Conservation (phyloP, 2,113 vertebrate genomes). For the Prietella phreatophila region DNA sequence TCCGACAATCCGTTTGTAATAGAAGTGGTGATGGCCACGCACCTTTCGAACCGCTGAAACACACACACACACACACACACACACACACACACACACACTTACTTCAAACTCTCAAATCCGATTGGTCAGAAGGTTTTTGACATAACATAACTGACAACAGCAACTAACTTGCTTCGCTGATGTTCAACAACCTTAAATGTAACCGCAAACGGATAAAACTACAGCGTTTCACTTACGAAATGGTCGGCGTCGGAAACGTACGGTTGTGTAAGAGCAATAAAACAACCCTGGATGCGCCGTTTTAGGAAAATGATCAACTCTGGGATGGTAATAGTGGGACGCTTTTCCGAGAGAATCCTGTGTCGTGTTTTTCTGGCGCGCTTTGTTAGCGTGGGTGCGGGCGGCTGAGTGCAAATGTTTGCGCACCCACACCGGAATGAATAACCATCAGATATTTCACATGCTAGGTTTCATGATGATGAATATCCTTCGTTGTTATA, state of each 20-base stretch:
- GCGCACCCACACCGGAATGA: neutral
- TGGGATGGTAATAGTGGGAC: neutral
- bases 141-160: neutral
- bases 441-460: neutral
- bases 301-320: neutral
- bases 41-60: conserved; percentile 83
- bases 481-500: neutral
- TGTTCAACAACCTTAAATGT: neutral
- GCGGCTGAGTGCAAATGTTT: neutral
- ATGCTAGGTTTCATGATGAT: too few species aligned
- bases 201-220: neutral
- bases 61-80: conserved; percentile 34
- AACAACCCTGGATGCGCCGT: neutral
- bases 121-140: neutral
- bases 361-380: neutral
- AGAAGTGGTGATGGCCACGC: conserved; percentile 80
- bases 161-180: neutral
- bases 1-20: conserved; percentile 86
- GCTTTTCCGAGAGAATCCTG: neutral
- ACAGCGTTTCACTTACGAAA: neutral
- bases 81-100: neutral
- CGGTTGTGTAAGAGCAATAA: neutral
- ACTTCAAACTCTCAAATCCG: neutral
- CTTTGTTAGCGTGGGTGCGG: neutral
- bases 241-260: neutral